These are phyloP conservation scores for Amphiprion clarkii DNA, from an alignment of 2,797 vertebrate species.

Conservation along the genomic window DNA sequence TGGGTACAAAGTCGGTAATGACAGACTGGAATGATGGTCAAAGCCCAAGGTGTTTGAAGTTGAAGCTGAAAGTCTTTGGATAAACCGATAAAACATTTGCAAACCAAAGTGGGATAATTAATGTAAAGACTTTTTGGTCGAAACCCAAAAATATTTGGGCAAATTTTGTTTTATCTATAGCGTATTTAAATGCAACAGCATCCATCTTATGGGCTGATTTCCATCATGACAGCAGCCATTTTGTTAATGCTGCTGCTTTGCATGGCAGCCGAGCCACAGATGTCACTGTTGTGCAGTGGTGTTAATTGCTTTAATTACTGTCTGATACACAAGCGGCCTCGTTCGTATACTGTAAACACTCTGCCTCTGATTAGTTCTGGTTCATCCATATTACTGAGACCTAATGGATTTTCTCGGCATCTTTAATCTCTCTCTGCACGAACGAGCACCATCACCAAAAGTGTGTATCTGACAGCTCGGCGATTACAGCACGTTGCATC, in stretches of 20 bases:
- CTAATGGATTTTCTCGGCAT: constrained; percentile 52
- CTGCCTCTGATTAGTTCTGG: constrained; percentile 49
- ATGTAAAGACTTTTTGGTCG: not conserved
- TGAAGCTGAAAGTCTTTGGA: not conserved
- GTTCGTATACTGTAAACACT: constrained; percentile 33
- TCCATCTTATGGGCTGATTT: constrained; percentile 46
- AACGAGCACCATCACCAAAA: constrained; percentile 41
- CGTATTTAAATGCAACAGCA: constrained; percentile 15
- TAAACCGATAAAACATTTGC: not conserved
- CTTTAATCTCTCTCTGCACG: constrained; percentile 55
- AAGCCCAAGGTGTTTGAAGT: not conserved
- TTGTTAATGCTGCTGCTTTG: constrained; percentile 43
- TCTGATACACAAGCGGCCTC: constrained; percentile 34
- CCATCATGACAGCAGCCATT: constrained; percentile 47
- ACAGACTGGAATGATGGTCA: too few relatives aligned
- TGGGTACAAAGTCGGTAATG: too few relatives aligned
- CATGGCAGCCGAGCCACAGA: constrained; percentile 49
- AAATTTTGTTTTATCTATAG: not conserved
- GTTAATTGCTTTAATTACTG: constrained; percentile 70
- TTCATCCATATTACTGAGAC: constrained; percentile 52
- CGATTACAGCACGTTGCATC: constrained; percentile 73
- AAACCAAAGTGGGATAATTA: not conserved
- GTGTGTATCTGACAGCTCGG: constrained; percentile 55
- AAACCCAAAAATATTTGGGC: not conserved
- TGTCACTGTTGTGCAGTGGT: constrained; percentile 64